Base-by-base conservation (phyloP, 2,113 vertebrate genomes). In the Eptesicus fuscus region DNA sequence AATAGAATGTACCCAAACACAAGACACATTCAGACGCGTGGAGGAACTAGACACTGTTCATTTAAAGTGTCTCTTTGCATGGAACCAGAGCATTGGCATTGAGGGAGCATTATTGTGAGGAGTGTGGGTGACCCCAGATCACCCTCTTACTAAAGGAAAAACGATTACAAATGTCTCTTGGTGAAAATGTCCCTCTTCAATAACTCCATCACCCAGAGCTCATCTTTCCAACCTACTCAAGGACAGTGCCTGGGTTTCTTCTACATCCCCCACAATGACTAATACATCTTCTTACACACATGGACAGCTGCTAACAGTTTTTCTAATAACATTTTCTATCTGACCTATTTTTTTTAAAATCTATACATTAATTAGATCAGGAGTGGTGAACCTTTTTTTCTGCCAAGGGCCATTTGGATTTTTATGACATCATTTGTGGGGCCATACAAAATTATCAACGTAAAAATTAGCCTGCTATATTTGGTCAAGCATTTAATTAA, bases 21-120 rank as follows among this genome's bases (percentile, higher is more conserved):
- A 79, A 76, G 90, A 65, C 9, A 76, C 82, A 95, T 96, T 97
- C 92, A 97, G 92, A 70, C 35, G 7, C 0, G 5, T 20, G 56
- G 63, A 70, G 56, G 74, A 51, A 40, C 79, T 18, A 69, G 35
- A 90, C 90, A 86, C 63, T 74, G 77, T 84, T 59, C 37, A 9
- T 79, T 80, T 42, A 59, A 77, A 90, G 74, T 47, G 32, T 22
- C 12, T 78, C 76, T 90, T 77, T 18, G n/a, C 35, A 37, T 5
- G 76, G n/a, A n/a, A 78, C 59, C 35, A 18, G 44, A 82, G 63
- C 22, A 28, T 10, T 76, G 51, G 91, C 47, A 9, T 35, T 47
- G 80, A 51, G 35, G 0, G 7, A 40, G 59, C 47, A 47, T 78
- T 47, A 78, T 8, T 84, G 87, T 61, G 67, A 12, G 23, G 14